Percentiles rank a stretch among this genome's conserved stretches.
These are phyloP conservation scores for Stenoptilia bipunctidactyla DNA, from an alignment of 2,888 invertebrate genomes.

Conservation along the genomic window DNA sequence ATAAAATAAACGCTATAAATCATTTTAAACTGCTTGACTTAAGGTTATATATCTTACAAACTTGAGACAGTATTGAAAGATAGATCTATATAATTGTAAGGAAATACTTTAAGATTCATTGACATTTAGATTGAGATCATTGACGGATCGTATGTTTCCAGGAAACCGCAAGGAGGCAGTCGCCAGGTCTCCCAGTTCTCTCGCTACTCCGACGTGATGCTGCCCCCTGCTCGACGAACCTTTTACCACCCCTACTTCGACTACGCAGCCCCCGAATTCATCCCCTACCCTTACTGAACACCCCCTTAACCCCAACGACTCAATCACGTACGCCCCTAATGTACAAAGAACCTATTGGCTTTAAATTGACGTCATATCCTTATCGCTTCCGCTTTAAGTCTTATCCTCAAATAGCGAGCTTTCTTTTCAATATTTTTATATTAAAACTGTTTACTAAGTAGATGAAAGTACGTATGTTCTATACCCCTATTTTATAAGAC, in stretches of 20 bases:
- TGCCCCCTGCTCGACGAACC: constrained; percentile 48
- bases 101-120: too few relatives aligned
- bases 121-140: not conserved
- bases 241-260: constrained; percentile 48
- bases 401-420: constrained; percentile 40
- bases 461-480: constrained; percentile 28
- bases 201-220: constrained; percentile 59
- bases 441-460: constrained; percentile 18
- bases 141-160: constrained; percentile 20
- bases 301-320: constrained; percentile 23
- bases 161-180: constrained; percentile 53
- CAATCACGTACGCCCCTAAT: constrained; percentile 25
- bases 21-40: too few relatives aligned
- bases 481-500: constrained; percentile 33
- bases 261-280: constrained; percentile 40
- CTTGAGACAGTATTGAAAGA: too few relatives aligned
- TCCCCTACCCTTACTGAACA: constrained; percentile 50
- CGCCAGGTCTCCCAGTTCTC: constrained; percentile 61
- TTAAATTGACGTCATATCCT: constrained; percentile 57
- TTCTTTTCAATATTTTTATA: constrained; percentile 52
- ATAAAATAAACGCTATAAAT: too few relatives aligned
- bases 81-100: too few relatives aligned
- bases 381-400: constrained; percentile 43
- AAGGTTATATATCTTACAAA: too few relatives aligned
- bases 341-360: constrained; percentile 44